Conservation (phyloP, 2,113 vertebrate species). For the Aleadryas rufinucha region DNA sequence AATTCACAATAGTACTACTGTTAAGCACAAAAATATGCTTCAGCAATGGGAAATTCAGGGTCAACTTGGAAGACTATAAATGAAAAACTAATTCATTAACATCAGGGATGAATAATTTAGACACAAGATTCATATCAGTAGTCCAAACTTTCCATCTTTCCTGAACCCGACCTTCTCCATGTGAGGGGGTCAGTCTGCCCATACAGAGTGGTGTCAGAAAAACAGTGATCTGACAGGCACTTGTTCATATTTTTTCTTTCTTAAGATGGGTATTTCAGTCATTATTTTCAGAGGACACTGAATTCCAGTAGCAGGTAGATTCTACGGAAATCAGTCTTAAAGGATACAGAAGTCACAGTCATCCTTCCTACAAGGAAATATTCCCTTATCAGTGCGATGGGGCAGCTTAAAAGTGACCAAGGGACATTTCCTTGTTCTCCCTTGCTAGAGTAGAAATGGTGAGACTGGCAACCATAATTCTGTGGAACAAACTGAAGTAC, state of each 20-base stretch:
- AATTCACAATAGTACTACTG: not conserved
- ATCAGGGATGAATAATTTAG: not conserved
- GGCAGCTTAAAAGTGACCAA: not conserved
- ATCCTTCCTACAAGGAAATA: not conserved
- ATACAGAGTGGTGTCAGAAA: not conserved
- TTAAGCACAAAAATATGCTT: not conserved
- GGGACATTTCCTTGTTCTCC: not conserved
- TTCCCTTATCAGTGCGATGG: accelerated
- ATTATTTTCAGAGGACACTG: not conserved
- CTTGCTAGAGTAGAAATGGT: not conserved
- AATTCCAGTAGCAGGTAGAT: not conserved
- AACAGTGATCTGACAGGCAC: not conserved
- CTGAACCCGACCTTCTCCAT: not conserved
- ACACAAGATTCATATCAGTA: not conserved
- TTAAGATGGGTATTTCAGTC: not conserved
- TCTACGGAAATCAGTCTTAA: not conserved
- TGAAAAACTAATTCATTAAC: not conserved
- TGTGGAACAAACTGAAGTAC: not conserved
- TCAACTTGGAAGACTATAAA: not conserved
- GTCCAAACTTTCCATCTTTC: not conserved
- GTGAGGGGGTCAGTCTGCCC: not conserved
- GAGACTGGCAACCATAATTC: not conserved
- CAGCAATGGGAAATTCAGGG: not conserved
- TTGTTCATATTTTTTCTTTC: not conserved
- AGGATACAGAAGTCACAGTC: not conserved